Conservation (phyloP, 53 echinoderm and acorn worm genomes). For the Holothuria scabra region DNA sequence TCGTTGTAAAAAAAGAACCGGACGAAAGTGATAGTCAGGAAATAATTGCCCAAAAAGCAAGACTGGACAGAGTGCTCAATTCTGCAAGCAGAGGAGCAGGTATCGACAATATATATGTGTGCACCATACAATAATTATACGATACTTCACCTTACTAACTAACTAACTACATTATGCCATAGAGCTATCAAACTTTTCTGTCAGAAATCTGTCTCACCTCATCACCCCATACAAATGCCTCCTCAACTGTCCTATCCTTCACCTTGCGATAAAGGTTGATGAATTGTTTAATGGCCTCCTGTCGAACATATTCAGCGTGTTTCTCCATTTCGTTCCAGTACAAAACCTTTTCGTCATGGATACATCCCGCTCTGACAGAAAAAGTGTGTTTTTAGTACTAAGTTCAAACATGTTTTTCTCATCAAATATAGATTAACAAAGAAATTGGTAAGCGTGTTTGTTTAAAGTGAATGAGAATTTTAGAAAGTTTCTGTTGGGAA, state of each 20-base stretch:
- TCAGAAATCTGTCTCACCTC: not conserved
- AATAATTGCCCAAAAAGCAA: too few species aligned
- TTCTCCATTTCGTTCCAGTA: not conserved
- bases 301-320: not conserved
- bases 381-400: not conserved
- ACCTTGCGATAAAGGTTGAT: conserved; percentile 9
- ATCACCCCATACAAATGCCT: too few species aligned
- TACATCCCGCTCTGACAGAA: not conserved
- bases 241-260: not conserved
- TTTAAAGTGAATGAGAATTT: too few species aligned
- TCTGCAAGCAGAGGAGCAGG: too few species aligned
- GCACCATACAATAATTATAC: not conserved
- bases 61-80: too few species aligned
- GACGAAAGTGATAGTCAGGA: too few species aligned
- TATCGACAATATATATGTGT: not conserved
- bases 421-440: too few species aligned
- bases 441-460: too few species aligned
- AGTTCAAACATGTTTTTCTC: not conserved
- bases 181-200: not conserved
- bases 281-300: not conserved
- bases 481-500: too few species aligned
- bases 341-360: not conserved
- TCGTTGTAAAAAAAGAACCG: too few species aligned
- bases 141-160: not conserved
- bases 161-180: not conserved